Percentiles rank a stretch among this genome's conserved stretches.
Conservation (phyloP, 2,113 vertebrate genomes). For the Lates calcarifer region DNA sequence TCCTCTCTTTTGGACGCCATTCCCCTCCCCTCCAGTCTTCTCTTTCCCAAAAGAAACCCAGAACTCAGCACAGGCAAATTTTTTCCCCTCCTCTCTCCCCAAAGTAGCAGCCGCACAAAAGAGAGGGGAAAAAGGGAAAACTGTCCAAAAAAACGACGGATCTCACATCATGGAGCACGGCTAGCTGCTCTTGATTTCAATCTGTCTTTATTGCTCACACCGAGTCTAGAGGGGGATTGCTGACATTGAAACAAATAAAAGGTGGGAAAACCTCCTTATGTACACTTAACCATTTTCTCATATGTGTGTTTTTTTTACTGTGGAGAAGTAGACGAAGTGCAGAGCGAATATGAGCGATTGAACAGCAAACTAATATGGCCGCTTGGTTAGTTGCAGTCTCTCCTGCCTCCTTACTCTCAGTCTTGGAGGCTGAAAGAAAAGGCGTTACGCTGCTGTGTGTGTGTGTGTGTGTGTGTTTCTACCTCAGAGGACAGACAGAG, state of each 20-base stretch:
- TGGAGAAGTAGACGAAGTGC: slow-evolving; percentile 28
- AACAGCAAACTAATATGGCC: slow-evolving; percentile 72
- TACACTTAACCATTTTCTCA: slow-evolving; percentile 21
- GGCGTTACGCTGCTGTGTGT: slow-evolving; percentile 53
- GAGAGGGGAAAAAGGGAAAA: slow-evolving; percentile 61
- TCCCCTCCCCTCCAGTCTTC: slow-evolving; percentile 79
- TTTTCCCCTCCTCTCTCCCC: slow-evolving; percentile 72
- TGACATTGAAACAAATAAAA: slow-evolving; percentile 62
- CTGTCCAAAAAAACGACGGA: slow-evolving; percentile 68
- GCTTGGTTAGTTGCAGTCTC: slow-evolving; percentile 55
- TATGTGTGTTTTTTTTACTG: slow-evolving; percentile 49
- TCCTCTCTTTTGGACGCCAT: slow-evolving; percentile 73
- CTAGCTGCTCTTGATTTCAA: slow-evolving; percentile 52
- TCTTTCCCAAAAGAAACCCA: slow-evolving; percentile 85
- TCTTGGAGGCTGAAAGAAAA: slow-evolving; percentile 69
- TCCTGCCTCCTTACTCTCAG: slow-evolving; percentile 50
- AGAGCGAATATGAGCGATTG: slow-evolving; percentile 40
- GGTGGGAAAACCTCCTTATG: slow-evolving; percentile 61
- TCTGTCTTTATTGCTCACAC: slow-evolving; percentile 8
- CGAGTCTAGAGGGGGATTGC: slow-evolving; percentile 41
- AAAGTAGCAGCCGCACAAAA: slow-evolving; percentile 79
- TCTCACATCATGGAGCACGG: slow-evolving; percentile 55
- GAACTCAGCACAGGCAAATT: slow-evolving; percentile 83
- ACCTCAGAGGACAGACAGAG: slow-evolving; percentile 51
- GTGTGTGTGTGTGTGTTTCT: slow-evolving; percentile 39